Evolutionary conservation across 2,797 vertebrate species (phyloP), one percentile per base, ranked within the genome.

Genomic region (Acanthurus leucopareius): DNA sequence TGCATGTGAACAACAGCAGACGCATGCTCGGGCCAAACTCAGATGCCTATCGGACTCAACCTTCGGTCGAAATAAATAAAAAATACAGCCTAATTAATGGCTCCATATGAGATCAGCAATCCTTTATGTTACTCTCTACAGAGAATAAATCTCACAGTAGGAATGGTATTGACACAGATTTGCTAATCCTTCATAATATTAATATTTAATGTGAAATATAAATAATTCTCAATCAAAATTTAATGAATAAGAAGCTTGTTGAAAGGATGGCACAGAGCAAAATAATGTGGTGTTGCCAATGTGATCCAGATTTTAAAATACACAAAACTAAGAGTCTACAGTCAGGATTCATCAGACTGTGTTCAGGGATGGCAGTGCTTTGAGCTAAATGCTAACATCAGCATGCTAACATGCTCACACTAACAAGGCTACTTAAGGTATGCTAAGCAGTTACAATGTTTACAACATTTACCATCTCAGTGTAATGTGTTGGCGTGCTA

Each of bases 181-280:
- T 40, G 20, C 64, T 77, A 84, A 89, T 70, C 53, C 72, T 61
- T 74, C 25, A 45, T 57, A 69, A 53, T 64, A 73, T 87, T 79
- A 88, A 90, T 84, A 89, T 84, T 88, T 82, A 65, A 90, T 83
- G 75, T 53, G 65, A 77, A 54, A 79, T 69, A 79, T 80, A 72
- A 88, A 86, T 83, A 83, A 86, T 82, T 73, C 59, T 63, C 45
- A 51, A 48, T 75, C 69, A 53, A 69, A 69, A 78, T 83, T 70
- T 68, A 62, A 73, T 70, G 59, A 64, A 28, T 8, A 35, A 70
- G 17, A 79, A 14, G 13, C 17, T 8, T 3, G 48, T 16, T 13
- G 51, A 72, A 47, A 20, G 79, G 32, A 60, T 35, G 64, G 49
- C 2, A 48, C 52, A 32, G 48, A 62, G 42, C 3, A 13, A 38